Base-by-base conservation (phyloP, 2,113 vertebrate species). In the Rynchops niger region DNA sequence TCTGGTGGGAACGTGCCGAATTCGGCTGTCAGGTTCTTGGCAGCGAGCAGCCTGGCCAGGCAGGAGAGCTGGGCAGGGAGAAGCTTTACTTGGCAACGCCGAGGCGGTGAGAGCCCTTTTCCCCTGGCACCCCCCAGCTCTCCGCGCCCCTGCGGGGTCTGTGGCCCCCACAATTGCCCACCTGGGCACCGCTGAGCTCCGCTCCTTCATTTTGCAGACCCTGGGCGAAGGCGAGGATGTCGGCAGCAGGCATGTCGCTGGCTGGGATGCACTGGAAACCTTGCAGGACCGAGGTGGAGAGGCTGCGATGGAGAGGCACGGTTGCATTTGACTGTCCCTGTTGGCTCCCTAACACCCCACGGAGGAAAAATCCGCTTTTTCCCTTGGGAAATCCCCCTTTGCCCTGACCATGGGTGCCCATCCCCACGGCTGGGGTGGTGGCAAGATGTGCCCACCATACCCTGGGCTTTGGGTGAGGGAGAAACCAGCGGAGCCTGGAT, bases 41-140 rank as follows among this genome's bases (percentile, higher is more conserved):
- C 70, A 4, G 84, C 3, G 1, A 95, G 98, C 9, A 98, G 95
- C 81, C 91, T 95, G 67, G 98, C 98, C 95, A 98, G 86, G 91
- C 98, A 98, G 86, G 98, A 98, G 70, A 98, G 97, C 98, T 98
- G 93, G 50, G 42, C 10, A 40, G 30, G 21, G 20, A 11, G 38
- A n/a, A 4, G 23, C 27, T 50, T 52, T 26, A 9, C 12, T 22
- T 52, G 23, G 19, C 36, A 26, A 19, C 3, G 11, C 32, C 9
- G 3, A 32, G 11, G 29, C 1, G 4, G 16, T 9, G 29, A 29
- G 29, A 50, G 5, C 9, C 58, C 69, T 52, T 40, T 56, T 2
- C 0, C 32, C 50, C 10, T 0, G 0, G 9, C 32, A 29, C 5
- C 45, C 43, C 25, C 34, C 3, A 0, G 27, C 21, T 49, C 55